Conservation (phyloP, 2,797 vertebrate genomes). For the Tapera naevia region DNA sequence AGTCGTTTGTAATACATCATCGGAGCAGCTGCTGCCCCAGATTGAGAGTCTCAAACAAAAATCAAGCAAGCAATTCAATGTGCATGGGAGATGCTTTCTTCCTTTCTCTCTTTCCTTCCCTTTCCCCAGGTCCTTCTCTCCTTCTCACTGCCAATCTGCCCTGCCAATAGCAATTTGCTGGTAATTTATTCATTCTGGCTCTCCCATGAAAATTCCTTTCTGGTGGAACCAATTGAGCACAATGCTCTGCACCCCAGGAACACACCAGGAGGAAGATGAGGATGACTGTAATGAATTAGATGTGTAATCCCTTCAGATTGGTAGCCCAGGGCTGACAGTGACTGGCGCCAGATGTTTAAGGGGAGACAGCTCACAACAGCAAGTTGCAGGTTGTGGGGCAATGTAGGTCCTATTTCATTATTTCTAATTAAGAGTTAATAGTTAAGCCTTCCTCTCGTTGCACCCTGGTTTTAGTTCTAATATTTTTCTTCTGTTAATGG, state of each 20-base stretch:
- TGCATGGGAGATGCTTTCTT: background rate
- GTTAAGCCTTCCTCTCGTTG: background rate
- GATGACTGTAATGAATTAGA: background rate
- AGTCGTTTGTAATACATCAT: slow-evolving; percentile 74
- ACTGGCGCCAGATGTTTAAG: background rate
- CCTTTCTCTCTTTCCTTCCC: background rate
- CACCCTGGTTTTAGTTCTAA: background rate
- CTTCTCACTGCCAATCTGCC: background rate
- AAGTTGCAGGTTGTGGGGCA: background rate
- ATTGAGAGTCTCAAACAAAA: slow-evolving; percentile 1
- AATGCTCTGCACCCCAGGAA: background rate
- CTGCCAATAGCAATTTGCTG: slow-evolving; percentile 38
- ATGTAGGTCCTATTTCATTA: background rate
- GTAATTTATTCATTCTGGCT: slow-evolving; percentile 31
- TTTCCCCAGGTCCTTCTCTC: slow-evolving; percentile 18
- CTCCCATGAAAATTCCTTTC: slow-evolving; percentile 39
- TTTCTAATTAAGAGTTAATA: background rate
- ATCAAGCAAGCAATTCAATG: slow-evolving; percentile 12
- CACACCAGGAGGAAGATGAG: background rate
- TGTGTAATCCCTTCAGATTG: background rate
- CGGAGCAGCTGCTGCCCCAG: slow-evolving; percentile 58
- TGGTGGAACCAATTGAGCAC: slow-evolving; percentile 28
- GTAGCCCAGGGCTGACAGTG: background rate
- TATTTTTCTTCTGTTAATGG: background rate
- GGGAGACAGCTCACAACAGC: accelerated